These are phyloP conservation scores for Sceloporus tristichus DNA, from an alignment of 2,113 vertebrate species.

Conservation along the genomic window DNA sequence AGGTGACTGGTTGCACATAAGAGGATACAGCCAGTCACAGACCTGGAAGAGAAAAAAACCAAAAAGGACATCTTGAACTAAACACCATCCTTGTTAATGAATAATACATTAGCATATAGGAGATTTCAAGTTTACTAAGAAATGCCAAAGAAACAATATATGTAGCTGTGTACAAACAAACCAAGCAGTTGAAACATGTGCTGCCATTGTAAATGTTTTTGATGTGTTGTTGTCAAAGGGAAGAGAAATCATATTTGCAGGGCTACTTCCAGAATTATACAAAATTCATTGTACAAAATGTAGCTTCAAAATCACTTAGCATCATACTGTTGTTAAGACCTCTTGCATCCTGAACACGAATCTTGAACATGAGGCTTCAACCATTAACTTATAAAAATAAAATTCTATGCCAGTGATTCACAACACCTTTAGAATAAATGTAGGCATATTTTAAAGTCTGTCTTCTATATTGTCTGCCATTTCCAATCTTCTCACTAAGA, in stretches of 20 bases:
- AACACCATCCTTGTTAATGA: not conserved
- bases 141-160: not conserved
- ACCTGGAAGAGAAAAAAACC: conserved; percentile 78
- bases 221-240: not conserved
- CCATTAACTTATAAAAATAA: not conserved
- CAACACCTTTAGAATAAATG: not conserved
- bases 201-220: not conserved
- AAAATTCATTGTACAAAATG: not conserved
- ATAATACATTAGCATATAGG: not conserved
- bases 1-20: conserved; percentile 90
- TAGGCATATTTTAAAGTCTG: not conserved
- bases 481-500: not conserved
- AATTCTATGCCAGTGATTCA: not conserved
- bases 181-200: fast-evolving
- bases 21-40: conserved; percentile 95
- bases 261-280: not conserved
- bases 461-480: not conserved
- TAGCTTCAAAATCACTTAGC: not conserved
- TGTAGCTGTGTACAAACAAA: not conserved
- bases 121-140: not conserved
- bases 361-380: not conserved
- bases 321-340: not conserved
- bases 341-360: not conserved
- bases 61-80: conserved; percentile 12
- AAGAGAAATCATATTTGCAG: not conserved